phyloP scores from a whole-genome alignment of 1,140 invertebrate species.

The Sinonovacula constricta region DNA sequence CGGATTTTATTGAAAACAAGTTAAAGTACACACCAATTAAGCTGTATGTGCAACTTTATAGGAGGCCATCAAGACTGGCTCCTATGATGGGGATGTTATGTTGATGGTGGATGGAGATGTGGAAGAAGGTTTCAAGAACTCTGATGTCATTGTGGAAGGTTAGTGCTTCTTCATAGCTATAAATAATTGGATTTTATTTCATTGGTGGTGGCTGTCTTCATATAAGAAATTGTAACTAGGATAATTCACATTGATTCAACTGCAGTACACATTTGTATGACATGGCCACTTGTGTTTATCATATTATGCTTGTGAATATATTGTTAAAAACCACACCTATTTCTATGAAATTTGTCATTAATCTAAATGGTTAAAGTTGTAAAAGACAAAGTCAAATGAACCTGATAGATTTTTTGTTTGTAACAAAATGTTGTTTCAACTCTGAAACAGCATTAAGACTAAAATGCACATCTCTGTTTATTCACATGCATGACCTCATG shows the following conservation, averaged over 20 bases:
- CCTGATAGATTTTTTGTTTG: too few species aligned
- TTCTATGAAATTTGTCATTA: too few species aligned
- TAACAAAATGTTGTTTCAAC: too few species aligned
- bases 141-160: conserved; percentile 80
- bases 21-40: too few species aligned
- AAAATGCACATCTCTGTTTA: too few species aligned
- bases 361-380: too few species aligned
- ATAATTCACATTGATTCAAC: neutral
- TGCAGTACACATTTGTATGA: neutral
- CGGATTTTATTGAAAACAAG: too few species aligned
- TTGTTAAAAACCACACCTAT: neutral
- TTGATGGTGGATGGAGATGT: conserved; percentile 82
- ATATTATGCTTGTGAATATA: neutral
- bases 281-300: neutral
- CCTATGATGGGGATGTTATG: conserved; percentile 30
- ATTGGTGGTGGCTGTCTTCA: neutral
- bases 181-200: neutral
- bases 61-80: conserved; percentile 58
- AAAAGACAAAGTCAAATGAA: too few species aligned
- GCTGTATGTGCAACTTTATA: too few species aligned
- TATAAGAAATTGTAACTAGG: neutral
- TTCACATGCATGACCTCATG: too few species aligned
- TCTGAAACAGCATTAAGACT: too few species aligned
- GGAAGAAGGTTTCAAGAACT: conserved; percentile 82
- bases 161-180: neutral